These are phyloP conservation scores for Girardia tigrina DNA, from an alignment of 2,888 invertebrate genomes.

Conservation along the genomic window DNA sequence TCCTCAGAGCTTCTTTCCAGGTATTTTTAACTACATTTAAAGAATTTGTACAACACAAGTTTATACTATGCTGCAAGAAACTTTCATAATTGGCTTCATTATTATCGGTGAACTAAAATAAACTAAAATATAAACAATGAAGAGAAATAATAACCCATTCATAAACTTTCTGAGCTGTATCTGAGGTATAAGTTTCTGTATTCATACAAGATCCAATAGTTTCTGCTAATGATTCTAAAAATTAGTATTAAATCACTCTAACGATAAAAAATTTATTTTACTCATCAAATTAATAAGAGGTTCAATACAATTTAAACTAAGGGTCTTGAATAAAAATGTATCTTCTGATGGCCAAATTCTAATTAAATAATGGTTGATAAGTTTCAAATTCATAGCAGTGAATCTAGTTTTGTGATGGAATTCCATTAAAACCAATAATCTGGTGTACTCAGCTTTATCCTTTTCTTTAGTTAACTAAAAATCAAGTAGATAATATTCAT, in stretches of 20 bases:
- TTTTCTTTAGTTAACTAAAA: not conserved
- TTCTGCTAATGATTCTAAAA: not conserved
- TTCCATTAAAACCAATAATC: constrained; percentile 5
- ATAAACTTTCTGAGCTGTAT: not conserved
- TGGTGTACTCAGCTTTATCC: not conserved
- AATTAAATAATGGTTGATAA: not conserved
- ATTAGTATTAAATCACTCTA: not conserved
- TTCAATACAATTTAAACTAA: not conserved
- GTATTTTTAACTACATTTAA: not conserved
- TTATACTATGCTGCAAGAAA: not conserved
- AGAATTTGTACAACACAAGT: constrained; percentile 13
- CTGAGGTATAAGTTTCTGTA: not conserved
- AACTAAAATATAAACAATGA: not conserved
- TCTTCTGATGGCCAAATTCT: not conserved
- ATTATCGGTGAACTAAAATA: not conserved
- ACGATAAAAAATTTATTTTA: not conserved
- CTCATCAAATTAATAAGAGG: not conserved
- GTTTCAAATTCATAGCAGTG: not conserved
- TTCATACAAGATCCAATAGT: not conserved
- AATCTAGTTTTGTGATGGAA: constrained; percentile 1
- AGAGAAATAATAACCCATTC: not conserved
- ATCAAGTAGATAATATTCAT: not conserved
- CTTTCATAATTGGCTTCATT: not conserved
- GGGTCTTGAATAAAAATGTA: not conserved
- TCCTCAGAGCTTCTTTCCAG: not conserved